Conservation (phyloP, 2,113 vertebrate species). For the Lycaon pictus region DNA sequence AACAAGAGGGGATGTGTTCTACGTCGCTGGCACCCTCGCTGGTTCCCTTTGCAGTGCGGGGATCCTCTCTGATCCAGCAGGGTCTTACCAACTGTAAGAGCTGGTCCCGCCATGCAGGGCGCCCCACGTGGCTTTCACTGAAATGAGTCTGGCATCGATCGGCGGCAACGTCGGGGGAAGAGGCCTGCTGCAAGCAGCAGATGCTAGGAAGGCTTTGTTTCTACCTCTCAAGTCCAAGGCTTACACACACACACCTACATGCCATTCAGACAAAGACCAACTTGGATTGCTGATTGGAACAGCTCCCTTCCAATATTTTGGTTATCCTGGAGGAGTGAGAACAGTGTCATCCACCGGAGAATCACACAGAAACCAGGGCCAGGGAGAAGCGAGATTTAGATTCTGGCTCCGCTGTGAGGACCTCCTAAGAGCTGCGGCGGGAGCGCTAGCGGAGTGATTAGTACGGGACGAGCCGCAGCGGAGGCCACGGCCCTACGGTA, state of each 20-base stretch:
- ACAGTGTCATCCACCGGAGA: background rate
- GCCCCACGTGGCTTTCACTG: fast-evolving
- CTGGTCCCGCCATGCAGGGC: background rate
- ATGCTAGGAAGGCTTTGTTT: background rate
- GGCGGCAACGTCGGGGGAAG: background rate
- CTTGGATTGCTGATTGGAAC: background rate
- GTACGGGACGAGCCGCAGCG: background rate
- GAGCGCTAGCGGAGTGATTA: background rate
- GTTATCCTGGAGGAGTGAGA: background rate
- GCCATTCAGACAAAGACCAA: background rate
- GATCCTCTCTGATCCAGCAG: background rate
- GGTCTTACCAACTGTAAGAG: fast-evolving
- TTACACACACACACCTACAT: background rate
- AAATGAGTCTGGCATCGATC: background rate
- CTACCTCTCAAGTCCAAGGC: background rate
- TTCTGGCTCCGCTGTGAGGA: background rate
- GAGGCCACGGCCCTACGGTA: fast-evolving
- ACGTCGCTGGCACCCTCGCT: no score
- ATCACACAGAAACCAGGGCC: background rate
- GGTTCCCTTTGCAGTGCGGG: background rate
- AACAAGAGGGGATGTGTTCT: background rate
- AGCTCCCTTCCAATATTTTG: background rate
- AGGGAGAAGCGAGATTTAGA: background rate
- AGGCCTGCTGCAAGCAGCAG: background rate
- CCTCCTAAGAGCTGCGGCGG: background rate